These are phyloP conservation scores for Xenentodon cancila DNA, from an alignment of 2,797 vertebrate species.

Conservation along the genomic window DNA sequence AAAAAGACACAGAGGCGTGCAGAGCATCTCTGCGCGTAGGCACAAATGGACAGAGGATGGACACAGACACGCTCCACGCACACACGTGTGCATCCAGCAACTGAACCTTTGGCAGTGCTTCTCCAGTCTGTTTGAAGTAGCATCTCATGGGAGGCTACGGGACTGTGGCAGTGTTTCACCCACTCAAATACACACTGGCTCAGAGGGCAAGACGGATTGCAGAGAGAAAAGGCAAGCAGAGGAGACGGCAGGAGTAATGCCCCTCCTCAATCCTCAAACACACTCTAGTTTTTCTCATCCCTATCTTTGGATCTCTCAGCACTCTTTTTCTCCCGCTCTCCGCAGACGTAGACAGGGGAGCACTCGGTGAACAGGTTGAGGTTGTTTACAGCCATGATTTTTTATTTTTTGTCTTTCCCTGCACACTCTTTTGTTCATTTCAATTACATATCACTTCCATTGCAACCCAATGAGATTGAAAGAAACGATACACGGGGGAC, in stretches of 20 bases:
- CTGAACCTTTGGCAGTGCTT: slow-evolving; percentile 82
- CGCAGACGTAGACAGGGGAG: slow-evolving; percentile 24
- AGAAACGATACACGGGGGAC: slow-evolving; percentile 57
- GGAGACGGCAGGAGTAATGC: slow-evolving; percentile 57
- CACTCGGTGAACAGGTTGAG: slow-evolving; percentile 53
- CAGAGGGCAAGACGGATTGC: slow-evolving; percentile 49
- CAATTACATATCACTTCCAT: slow-evolving; percentile 45
- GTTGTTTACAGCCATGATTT: slow-evolving; percentile 59
- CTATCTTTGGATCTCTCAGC: slow-evolving; percentile 38
- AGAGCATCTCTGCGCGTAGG: slow-evolving; percentile 41
- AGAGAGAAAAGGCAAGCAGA: slow-evolving; percentile 47
- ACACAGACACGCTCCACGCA: slow-evolving; percentile 18
- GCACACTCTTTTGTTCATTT: slow-evolving; percentile 46
- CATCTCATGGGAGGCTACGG: slow-evolving; percentile 77
- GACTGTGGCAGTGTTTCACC: slow-evolving; percentile 71
- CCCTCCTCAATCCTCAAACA: slow-evolving; percentile 56
- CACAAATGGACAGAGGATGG: slow-evolving; percentile 17
- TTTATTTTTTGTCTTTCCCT: slow-evolving; percentile 1
- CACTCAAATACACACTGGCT: slow-evolving; percentile 63
- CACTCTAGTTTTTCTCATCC: slow-evolving; percentile 50
- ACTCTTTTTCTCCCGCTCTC: slow-evolving; percentile 13
- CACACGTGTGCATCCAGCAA: slow-evolving; percentile 38
- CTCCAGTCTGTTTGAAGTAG: slow-evolving; percentile 89
- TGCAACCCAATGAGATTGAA: slow-evolving; percentile 61
- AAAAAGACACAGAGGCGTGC: slow-evolving; percentile 11